Evolutionary conservation across 2,113 vertebrate species (phyloP).

Genomic region (Microtus montanus): DNA sequence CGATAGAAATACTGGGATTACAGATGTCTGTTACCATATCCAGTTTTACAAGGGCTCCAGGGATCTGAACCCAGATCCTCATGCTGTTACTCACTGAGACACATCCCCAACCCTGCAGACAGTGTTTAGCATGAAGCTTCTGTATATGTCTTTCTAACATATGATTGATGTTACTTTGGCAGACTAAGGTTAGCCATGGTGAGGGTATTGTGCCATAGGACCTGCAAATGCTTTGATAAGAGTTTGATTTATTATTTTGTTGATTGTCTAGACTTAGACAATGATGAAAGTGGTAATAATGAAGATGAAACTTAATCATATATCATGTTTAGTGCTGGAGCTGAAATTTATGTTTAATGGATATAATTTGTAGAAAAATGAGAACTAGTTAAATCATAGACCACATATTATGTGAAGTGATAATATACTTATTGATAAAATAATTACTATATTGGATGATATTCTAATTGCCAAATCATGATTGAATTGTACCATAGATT

Average conservation of each 20-base stretch:
- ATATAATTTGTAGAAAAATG: slow-evolving; percentile 34
- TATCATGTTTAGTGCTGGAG: neutral
- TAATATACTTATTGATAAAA: neutral
- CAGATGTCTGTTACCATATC: neutral
- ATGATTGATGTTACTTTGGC: neutral
- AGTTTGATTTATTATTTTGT: slow-evolving; percentile 11
- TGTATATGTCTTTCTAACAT: neutral
- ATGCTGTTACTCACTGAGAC: neutral
- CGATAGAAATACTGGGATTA: neutral
- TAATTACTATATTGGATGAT: neutral
- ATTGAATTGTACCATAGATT: neutral
- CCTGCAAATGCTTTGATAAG: neutral
- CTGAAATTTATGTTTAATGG: slow-evolving; percentile 28
- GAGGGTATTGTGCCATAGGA: neutral
- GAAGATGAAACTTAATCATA: slow-evolving; percentile 35
- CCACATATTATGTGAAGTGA: slow-evolving; percentile 11
- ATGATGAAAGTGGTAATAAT: slow-evolving; percentile 43
- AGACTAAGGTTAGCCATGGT: neutral
- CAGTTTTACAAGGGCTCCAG: neutral
- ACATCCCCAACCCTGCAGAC: neutral
- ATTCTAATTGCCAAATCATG: slow-evolving; percentile 30
- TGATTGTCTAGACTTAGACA: slow-evolving; percentile 43
- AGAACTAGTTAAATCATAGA: slow-evolving; percentile 20
- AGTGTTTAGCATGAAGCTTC: neutral
- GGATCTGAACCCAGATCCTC: neutral